Conservation (phyloP, 2,113 vertebrate species). For the Triplophysa siluroides region DNA sequence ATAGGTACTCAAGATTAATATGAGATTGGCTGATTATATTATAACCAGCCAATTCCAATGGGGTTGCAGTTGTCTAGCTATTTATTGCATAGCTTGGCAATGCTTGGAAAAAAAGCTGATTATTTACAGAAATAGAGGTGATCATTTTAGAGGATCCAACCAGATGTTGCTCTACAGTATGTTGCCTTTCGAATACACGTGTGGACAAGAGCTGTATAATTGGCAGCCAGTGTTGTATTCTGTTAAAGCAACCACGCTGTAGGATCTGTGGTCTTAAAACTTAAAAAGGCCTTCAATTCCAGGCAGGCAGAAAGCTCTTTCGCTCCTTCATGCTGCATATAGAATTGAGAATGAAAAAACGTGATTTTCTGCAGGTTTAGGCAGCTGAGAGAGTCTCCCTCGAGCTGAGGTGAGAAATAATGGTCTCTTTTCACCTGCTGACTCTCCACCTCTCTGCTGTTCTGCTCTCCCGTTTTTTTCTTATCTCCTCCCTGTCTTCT, state of each 20-base stretch:
- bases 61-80: slow-evolving; percentile 9
- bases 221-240: slow-evolving; percentile 26
- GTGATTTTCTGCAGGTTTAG: slow-evolving; percentile 40
- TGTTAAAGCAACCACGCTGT: not conserved
- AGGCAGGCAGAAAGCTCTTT: slow-evolving; percentile 18
- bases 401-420: slow-evolving; percentile 55
- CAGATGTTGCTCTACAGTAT: not conserved
- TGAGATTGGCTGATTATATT: not conserved
- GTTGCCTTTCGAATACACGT: slow-evolving; percentile 17
- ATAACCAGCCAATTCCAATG: not conserved
- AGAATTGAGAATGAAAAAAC: slow-evolving; percentile 14
- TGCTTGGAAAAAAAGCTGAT: slow-evolving; percentile 30
- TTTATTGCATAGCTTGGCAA: slow-evolving; percentile 6
- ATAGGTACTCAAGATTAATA: too few relatives aligned
- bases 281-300: not conserved
- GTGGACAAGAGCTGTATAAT: slow-evolving; percentile 17
- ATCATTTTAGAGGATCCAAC: slow-evolving; percentile 31
- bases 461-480: not conserved
- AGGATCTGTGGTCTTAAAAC: slow-evolving; percentile 1
- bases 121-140: slow-evolving; percentile 40
- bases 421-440: slow-evolving; percentile 31
- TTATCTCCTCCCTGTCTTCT: not conserved
- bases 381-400: slow-evolving; percentile 40
- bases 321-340: not conserved
- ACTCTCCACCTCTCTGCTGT: not conserved